Evolutionary conservation across 2,888 invertebrate genomes (phyloP).

Genomic region (Lysandra coridon): DNA sequence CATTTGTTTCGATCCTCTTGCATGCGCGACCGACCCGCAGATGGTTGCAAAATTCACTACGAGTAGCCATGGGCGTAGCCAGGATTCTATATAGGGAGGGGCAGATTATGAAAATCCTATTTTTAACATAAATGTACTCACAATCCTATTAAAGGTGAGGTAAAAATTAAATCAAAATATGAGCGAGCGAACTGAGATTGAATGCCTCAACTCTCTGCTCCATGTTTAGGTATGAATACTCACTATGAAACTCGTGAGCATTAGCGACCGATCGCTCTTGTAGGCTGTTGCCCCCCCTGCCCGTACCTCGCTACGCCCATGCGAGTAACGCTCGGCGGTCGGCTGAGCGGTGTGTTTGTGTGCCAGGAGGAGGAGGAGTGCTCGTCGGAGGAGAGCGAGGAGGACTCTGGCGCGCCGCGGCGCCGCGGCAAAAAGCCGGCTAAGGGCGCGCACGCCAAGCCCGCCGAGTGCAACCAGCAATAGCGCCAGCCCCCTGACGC

Average conservation of each 20-base stretch:
- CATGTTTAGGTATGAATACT: too few species aligned
- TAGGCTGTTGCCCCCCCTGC: too few species aligned
- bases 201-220: too few species aligned
- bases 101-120: too few species aligned
- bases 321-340: not conserved
- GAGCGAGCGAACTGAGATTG: too few species aligned
- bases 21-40: conserved; percentile 63
- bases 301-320: too few species aligned
- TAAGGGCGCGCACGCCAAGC: conserved; percentile 58
- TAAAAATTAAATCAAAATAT: too few species aligned
- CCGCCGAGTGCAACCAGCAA: conserved; percentile 87
- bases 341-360: conserved; percentile 30
- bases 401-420: conserved; percentile 72
- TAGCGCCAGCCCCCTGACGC: conserved; percentile 56
- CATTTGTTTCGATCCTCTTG: conserved; percentile 66
- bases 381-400: conserved; percentile 82
- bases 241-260: too few species aligned
- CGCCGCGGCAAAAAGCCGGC: conserved; percentile 63
- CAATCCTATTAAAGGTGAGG: too few species aligned
- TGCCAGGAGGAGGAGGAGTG: conserved; percentile 74
- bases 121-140: too few species aligned
- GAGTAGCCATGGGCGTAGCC: not conserved
- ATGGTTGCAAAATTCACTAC: conserved; percentile 63
- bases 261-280: too few species aligned
- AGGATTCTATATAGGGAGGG: too few species aligned